phyloP scores from a whole-genome alignment of 2,888 invertebrate genomes.

The Drosophila quasianomalipes region DNA sequence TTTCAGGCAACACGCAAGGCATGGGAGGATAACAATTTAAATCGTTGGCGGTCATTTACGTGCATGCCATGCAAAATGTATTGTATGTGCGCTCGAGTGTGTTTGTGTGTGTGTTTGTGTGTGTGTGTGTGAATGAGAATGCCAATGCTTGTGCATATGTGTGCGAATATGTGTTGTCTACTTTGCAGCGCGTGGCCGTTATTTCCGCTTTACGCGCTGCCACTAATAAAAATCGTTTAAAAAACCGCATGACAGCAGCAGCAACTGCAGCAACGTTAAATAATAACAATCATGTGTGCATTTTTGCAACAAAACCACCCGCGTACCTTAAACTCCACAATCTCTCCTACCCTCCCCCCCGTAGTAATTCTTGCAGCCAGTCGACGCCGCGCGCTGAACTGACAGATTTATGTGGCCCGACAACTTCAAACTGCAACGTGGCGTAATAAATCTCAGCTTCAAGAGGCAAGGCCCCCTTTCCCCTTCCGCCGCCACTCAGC shows the following conservation, averaged over 20 bases:
- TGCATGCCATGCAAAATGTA: slow-evolving; percentile 78
- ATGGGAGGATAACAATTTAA: slow-evolving; percentile 66
- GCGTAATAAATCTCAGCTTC: slow-evolving; percentile 73
- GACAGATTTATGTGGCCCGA: slow-evolving; percentile 74
- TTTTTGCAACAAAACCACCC: slow-evolving; percentile 30
- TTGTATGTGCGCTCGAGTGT: background rate
- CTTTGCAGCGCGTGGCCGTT: slow-evolving; percentile 81
- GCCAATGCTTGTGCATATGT: slow-evolving; percentile 15
- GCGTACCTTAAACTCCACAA: background rate
- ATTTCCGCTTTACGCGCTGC: slow-evolving; percentile 76
- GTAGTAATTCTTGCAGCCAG: slow-evolving; percentile 13
- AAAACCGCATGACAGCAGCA: slow-evolving; percentile 73
- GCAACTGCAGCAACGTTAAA: slow-evolving; percentile 58
- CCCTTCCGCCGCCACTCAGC: background rate
- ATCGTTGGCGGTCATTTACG: slow-evolving; percentile 80
- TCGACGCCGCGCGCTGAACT: slow-evolving; percentile 20
- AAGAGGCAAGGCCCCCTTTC: slow-evolving; percentile 35
- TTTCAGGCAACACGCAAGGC: slow-evolving; percentile 68
- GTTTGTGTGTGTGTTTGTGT: background rate
- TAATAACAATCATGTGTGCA: slow-evolving; percentile 79
- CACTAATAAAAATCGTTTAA: slow-evolving; percentile 79
- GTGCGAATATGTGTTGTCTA: slow-evolving; percentile 59
- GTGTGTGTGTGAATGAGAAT: slow-evolving; percentile 13
- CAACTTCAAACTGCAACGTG: slow-evolving; percentile 79
- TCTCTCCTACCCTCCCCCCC: rapidly evolving